phyloP scores from a whole-genome alignment of 2,113 vertebrate species.

The Oreochromis tanganicae region DNA sequence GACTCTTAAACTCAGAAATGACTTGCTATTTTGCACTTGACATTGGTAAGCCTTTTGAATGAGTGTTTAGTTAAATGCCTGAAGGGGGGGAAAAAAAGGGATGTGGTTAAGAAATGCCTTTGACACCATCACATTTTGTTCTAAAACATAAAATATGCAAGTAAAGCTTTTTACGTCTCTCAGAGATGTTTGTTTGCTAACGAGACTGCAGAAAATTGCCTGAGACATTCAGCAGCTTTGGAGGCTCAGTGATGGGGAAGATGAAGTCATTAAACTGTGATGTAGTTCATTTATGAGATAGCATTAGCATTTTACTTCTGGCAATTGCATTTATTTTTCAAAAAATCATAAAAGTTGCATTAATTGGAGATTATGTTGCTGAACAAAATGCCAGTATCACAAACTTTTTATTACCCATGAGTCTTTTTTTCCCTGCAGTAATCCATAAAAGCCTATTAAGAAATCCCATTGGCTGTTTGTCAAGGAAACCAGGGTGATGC shows the following conservation, averaged over 20 bases:
- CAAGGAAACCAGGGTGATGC: neutral
- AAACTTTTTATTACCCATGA: neutral
- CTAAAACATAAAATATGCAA: neutral
- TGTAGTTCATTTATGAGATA: neutral
- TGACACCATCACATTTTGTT: neutral
- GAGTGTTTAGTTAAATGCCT: neutral
- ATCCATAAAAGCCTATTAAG: neutral
- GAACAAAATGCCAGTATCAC: neutral
- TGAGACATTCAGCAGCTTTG: neutral
- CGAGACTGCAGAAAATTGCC: neutral
- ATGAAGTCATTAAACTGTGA: neutral
- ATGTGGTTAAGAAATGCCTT: neutral
- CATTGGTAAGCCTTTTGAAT: neutral
- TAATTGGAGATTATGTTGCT: neutral
- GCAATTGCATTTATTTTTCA: neutral
- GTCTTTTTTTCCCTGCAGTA: neutral
- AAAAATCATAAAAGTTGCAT: neutral
- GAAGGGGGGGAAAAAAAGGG: fast-evolving
- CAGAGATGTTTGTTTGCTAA: neutral
- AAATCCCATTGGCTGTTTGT: neutral
- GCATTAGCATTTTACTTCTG: neutral
- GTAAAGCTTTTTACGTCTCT: neutral
- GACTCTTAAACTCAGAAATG: neutral
- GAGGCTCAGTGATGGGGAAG: neutral
- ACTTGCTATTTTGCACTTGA: neutral